These are phyloP conservation scores for Seriola aureovittata DNA, from an alignment of 2,113 vertebrate genomes.

Conservation along the genomic window DNA sequence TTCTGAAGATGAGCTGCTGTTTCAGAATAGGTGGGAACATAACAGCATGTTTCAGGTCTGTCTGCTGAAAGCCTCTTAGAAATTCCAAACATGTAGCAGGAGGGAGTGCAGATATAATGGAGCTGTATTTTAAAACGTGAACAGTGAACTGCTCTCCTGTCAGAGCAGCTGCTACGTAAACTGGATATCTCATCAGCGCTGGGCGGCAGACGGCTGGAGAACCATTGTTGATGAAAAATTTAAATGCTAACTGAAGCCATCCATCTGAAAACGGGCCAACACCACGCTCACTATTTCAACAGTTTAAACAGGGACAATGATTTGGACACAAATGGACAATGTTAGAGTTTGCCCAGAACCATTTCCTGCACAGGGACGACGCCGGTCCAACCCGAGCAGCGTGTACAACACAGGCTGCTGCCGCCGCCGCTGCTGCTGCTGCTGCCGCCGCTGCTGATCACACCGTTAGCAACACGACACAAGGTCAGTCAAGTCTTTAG, in stretches of 20 bases:
- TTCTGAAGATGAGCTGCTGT: too few relatives aligned
- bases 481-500: too few relatives aligned
- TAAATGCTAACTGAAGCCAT: conserved; percentile 42
- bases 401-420: too few relatives aligned
- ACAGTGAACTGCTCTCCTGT: conserved; percentile 18
- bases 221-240: conserved; percentile 31
- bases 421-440: too few relatives aligned
- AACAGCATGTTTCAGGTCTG: background rate
- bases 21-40: background rate
- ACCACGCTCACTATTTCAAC: conserved; percentile 3
- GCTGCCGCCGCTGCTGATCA: background rate
- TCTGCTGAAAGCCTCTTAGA: background rate
- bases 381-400: too few relatives aligned
- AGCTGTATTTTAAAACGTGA: conserved; percentile 21
- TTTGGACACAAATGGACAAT: conserved; percentile 22
- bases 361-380: background rate
- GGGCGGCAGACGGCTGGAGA: background rate
- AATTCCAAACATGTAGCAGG: conserved; percentile 11
- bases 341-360: conserved; percentile 7
- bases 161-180: conserved; percentile 13
- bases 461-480: too few relatives aligned
- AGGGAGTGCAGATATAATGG: conserved; percentile 1
- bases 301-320: conserved; percentile 9
- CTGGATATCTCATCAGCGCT: conserved; percentile 22
- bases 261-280: conserved; percentile 20